A percentile compares a stretch with the other conserved stretches of the same genome.
Conservation (phyloP, 2,113 vertebrate genomes). For the Tragulus kanchil region DNA sequence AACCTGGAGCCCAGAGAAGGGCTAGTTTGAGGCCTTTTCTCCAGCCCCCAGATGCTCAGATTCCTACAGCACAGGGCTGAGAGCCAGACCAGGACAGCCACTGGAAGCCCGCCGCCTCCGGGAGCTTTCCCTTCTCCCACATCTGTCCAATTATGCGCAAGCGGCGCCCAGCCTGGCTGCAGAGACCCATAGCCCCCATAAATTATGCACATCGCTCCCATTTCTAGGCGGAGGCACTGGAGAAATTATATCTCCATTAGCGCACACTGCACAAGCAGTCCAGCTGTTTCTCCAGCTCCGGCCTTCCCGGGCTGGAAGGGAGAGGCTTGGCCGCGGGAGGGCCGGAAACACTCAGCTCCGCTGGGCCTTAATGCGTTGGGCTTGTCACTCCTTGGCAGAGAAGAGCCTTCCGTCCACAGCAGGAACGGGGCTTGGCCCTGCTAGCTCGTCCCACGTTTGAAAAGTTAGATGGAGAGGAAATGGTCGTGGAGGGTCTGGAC, state of each 20-base stretch:
- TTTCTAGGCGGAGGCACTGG: conserved; percentile 85
- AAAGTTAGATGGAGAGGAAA: neutral
- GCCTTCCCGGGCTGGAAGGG: conserved; percentile 50
- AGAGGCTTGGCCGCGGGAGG: conserved; percentile 21
- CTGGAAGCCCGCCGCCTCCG: neutral
- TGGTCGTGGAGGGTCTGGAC: neutral
- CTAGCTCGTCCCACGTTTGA: neutral
- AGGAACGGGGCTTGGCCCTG: neutral
- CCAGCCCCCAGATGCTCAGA: neutral
- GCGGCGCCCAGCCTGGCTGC: conserved; percentile 82
- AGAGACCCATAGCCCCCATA: conserved; percentile 85
- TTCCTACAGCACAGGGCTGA: neutral
- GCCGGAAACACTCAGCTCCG: neutral
- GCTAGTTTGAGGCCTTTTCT: neutral
- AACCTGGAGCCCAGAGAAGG: neutral
- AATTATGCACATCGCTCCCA: conserved; percentile 88
- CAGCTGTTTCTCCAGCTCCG: conserved; percentile 71
- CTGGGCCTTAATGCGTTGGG: neutral
- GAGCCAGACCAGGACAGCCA: neutral
- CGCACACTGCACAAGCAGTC: conserved; percentile 83
- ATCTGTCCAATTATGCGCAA: conserved; percentile 21
- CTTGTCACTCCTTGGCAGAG: neutral
- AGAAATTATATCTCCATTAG: conserved; percentile 81
- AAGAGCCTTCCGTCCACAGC: conserved; percentile 18
- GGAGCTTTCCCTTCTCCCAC: neutral